Evolutionary conservation across 1,140 invertebrate species (phyloP), one percentile per base, ranked within the genome.

Genomic region (Bombus waltoni): DNA sequence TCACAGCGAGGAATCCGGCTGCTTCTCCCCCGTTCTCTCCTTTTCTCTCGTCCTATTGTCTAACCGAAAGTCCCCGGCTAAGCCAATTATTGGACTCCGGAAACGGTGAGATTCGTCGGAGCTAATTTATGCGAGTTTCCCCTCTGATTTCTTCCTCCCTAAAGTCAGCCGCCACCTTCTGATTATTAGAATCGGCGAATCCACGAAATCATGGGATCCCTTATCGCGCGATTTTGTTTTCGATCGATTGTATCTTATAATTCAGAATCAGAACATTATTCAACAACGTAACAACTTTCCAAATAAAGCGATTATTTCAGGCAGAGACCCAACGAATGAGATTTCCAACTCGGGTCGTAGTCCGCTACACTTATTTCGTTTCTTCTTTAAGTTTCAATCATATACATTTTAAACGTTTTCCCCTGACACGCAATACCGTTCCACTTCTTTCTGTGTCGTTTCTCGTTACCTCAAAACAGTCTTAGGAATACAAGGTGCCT

Each of bases 71-170:
- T 83, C 76, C 66, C 76, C 81, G 87, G 83, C 89, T 94, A 90
- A 94, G 93, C 92, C 93, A 94, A 94, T 94, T 94, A 94, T 94
- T 90, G 91, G 92, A 85, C 86, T 77, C 86, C 88, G 88, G 90
- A 91, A 93, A 91, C 90, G 87, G 83, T 81, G 83, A 90, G 91
- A 92, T 93, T 92, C 87, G 88, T 68, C 87, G 88, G 89, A 88
- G 92, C 92, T 91, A 93, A 94, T 94, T 94, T 92, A 94, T 93
- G 87, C 91, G 82, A 80, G 75, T 32, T 73, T 80, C 70, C 68
- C 80, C 32, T n/a, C 83, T 44, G 86, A 87, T 80, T 82, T 53
- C 85, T 44, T 73, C 22, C 65, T 18, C 22, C n/a, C 32, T 40
- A 42, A 79, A 74, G 89, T 86, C 83, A 74, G 32, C 70, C 77